Evolutionary conservation across 2,797 vertebrate species (phyloP).

Genomic region (Lutra lutra): DNA sequence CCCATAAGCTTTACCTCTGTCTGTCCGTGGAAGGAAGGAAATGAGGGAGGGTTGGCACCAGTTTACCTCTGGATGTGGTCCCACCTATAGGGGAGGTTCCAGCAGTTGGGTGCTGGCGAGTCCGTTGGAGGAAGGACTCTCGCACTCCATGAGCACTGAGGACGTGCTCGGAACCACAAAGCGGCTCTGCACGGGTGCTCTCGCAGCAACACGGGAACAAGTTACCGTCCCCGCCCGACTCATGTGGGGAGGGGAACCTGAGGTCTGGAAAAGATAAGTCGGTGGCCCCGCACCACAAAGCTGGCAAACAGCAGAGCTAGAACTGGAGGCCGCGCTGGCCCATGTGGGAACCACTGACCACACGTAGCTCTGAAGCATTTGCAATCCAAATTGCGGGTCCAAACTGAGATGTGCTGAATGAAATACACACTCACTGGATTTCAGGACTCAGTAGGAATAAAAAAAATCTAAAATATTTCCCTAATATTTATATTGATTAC

Average conservation of each 20-base stretch:
- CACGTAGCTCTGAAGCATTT: background rate
- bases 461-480: background rate
- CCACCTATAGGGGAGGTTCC: background rate
- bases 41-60: accelerated
- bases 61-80: background rate
- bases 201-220: accelerated
- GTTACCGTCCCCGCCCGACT: background rate
- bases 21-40: background rate
- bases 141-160: background rate
- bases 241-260: background rate
- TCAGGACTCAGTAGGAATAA: background rate
- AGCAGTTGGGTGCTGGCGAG: background rate
- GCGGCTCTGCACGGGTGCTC: background rate
- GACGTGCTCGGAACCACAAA: background rate
- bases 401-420: accelerated
- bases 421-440: background rate
- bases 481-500: background rate
- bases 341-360: background rate
- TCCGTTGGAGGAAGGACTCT: background rate
- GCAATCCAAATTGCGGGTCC: background rate
- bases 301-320: background rate
- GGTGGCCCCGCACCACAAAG: background rate
- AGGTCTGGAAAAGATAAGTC: background rate
- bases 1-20: background rate
- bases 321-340: background rate